Base-by-base conservation (phyloP, 1,140 invertebrate species). In the Cardiocondyla obscurior region DNA sequence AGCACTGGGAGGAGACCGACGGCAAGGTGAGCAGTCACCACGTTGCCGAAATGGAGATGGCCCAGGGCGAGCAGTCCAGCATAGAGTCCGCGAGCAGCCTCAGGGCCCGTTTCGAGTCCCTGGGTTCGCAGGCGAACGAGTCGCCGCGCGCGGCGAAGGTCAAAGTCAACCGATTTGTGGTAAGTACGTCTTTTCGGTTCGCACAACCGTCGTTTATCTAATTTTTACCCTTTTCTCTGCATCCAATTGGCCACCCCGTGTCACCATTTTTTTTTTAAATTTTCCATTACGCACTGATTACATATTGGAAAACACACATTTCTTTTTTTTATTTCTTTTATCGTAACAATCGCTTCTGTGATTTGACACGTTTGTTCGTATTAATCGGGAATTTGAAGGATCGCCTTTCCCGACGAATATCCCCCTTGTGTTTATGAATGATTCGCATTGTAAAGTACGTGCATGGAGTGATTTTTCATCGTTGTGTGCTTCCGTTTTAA, bases 91-190 rank as follows among this genome's bases (percentile, higher is more conserved):
- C 97, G 46, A 97, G 89, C 76, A 97, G 97, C 91, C 95, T 98
- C 62, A 95, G 96, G 83, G 97, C 97, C 55, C 96, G 96, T 87
- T 99, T 98, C 94, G 98, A 98, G 93, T 97, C 97, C 12, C 95
- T 98, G 91, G 94, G 95, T 85, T 93, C 95, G 64, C 94, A 95
- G 90, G 94, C 94, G 42, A 90, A 90, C 60, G 94, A 95, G 73
- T 79, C 92, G 69, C 92, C 93, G n/a, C 95, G 95, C 85, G 88
- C 94, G 83, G 89, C 95, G 77, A 95, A 95, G 90, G 94, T 96
- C 67, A 96, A 97, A 95, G 97, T 98, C 81, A 97, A 97, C 93
- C 95, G 97, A 94, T 98, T 98, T 95, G 96, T 98, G 95, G 97
- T 98, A 93, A 96, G 97, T 96, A 87, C 81, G 30, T 36, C 16